Conservation (phyloP, 2,113 vertebrate genomes). For the Melanerpes aurifrons region DNA sequence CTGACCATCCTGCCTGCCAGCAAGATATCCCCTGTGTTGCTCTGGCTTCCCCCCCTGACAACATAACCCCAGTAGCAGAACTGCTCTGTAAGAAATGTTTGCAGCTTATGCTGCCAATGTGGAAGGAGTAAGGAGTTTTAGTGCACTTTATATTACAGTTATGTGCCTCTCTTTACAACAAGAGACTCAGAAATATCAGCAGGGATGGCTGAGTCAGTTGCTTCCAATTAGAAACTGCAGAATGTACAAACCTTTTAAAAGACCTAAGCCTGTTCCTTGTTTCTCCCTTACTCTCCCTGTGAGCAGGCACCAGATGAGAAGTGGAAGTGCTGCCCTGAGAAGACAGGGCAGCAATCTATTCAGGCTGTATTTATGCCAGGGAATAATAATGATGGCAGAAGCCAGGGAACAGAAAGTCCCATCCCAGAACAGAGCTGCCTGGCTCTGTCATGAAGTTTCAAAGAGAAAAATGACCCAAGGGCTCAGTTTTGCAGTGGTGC, state of each 20-base stretch:
- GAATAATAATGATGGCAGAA: neutral
- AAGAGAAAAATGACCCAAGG: neutral
- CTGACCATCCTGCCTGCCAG: neutral
- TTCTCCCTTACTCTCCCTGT: neutral
- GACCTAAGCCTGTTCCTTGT: neutral
- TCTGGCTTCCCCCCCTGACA: neutral
- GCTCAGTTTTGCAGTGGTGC: neutral
- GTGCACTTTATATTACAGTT: neutral
- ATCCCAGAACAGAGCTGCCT: neutral
- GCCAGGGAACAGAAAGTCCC: neutral
- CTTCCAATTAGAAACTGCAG: neutral
- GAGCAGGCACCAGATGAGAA: neutral
- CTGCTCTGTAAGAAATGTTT: neutral
- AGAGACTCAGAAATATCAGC: neutral
- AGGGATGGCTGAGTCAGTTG: neutral
- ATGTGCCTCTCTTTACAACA: neutral
- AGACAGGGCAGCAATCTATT: neutral
- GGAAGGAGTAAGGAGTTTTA: neutral
- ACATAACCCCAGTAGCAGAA: neutral
- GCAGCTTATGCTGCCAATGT: neutral
- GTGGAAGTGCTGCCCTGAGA: neutral
- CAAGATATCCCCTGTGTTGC: neutral
- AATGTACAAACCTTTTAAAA: neutral
- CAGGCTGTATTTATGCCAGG: neutral
- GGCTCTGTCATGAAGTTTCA: neutral